Evolutionary conservation across 2,888 invertebrate species (phyloP), one percentile per base, ranked within the genome.

Genomic region (Polydrusus tereticollis): DNA sequence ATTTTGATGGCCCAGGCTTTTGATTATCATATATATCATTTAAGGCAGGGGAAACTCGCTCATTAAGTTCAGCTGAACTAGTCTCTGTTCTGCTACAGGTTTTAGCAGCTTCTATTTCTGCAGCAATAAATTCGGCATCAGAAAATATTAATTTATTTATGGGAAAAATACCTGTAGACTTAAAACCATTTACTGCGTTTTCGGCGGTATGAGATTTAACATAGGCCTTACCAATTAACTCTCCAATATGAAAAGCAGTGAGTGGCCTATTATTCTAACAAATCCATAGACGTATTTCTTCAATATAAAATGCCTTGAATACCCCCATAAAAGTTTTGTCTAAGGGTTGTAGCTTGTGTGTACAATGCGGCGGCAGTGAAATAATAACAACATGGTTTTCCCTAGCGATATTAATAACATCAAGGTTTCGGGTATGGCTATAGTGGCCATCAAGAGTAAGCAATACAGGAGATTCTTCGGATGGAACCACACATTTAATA

Each of bases 341-440:
- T 14, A 81, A 67, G 5, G 80, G 80, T 63, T 81, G 80, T 5
- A 81, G 71, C 60, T 75, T 77, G 33, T 81, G 79, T 0, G 78
- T 78, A 1, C 79, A 80, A 58, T 80, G 79, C 73, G 75, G 18
- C n/a, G 81, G 79, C 29, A 82, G 70, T 60, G 78, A 79, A 7
- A 82, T 6, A 77, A 59, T 80, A 74, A 62, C 78, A 75, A 47
- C 76, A 69, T 26, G 26, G 7, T 77, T 76, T 14, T 75, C 74
- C 21, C 43, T 8, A 59, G 64, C 36, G n/a, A n/a, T n/a, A n/a
- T n/a, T n/a, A n/a, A n/a, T n/a, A n/a, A n/a, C n/a, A n/a, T n/a
- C n/a, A n/a, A n/a, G n/a, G n/a, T n/a, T n/a, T n/a, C n/a, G n/a
- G n/a, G n/a, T n/a, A n/a, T n/a, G n/a, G n/a, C n/a, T n/a, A n/a